Evolutionary conservation across 2,888 invertebrate genomes (phyloP).

Genomic region (Trissolcus japonicus): DNA sequence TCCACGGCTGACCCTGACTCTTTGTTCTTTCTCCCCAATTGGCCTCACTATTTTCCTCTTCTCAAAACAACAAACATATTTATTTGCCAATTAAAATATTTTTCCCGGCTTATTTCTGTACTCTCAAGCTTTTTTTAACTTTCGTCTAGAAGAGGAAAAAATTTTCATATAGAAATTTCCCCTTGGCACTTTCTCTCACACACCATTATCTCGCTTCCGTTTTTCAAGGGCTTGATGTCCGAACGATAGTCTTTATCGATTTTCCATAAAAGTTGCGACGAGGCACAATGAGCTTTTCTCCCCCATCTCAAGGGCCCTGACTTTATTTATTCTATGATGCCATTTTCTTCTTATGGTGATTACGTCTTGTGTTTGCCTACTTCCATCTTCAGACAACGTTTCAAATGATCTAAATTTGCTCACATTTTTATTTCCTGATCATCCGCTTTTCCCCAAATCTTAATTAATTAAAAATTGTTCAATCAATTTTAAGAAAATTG

Average conservation of each 20-base stretch:
- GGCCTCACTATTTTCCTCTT: not conserved
- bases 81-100: constrained; percentile 1
- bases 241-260: constrained; percentile 66
- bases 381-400: not conserved
- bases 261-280: constrained; percentile 67
- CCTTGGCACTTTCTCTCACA: constrained; percentile 34
- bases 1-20: constrained; percentile 22
- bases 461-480: too few relatives aligned
- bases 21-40: constrained; percentile 1
- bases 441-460: too few relatives aligned
- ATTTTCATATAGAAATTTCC: constrained; percentile 6
- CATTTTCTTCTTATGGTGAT: constrained; percentile 18
- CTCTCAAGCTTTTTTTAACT: not conserved
- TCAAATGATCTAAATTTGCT: too few relatives aligned
- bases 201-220: constrained; percentile 28
- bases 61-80: not conserved
- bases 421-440: too few relatives aligned
- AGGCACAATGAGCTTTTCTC: constrained; percentile 58
- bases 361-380: constrained; percentile 9
- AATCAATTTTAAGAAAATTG: too few relatives aligned
- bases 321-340: constrained; percentile 33
- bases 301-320: constrained; percentile 35
- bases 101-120: too few relatives aligned
- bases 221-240: constrained; percentile 61
- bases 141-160: not conserved